Conservation (phyloP, 2,797 vertebrate genomes). For the Semotilus atromaculatus region DNA sequence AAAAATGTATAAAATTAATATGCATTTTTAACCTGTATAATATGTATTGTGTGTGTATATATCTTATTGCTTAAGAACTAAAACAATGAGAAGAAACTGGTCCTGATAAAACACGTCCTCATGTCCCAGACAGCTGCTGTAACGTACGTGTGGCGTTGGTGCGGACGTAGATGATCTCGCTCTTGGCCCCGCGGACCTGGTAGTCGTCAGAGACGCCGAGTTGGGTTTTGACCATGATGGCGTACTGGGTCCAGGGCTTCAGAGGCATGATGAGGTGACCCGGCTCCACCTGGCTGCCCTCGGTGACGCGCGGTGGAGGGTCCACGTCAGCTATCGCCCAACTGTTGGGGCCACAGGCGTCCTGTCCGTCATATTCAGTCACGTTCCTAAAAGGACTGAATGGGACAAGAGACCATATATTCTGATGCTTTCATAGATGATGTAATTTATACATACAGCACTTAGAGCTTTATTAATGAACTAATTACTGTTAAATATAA, state of each 20-base stretch:
- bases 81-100: not conserved
- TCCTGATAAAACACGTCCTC: not conserved
- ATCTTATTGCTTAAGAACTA: too few species aligned
- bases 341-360: constrained; percentile 96
- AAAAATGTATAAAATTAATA: too few species aligned
- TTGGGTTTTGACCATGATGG: constrained; percentile 95
- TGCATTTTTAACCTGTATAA: too few species aligned
- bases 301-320: constrained; percentile 80
- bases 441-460: not conserved
- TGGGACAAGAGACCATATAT: not conserved
- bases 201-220: constrained; percentile 92
- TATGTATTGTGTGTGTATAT: too few species aligned
- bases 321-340: constrained; percentile 96
- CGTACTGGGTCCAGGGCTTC: constrained; percentile 98
- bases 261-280: constrained; percentile 86
- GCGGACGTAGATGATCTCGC: constrained; percentile 93
- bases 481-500: not conserved
- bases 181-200: constrained; percentile 92
- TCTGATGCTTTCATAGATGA: not conserved
- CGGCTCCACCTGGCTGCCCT: constrained; percentile 81
- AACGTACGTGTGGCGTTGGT: constrained; percentile 91
- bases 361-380: constrained; percentile 97
- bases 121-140: not conserved
- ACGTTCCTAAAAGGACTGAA: constrained; percentile 90
- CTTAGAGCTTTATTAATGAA: not conserved